These are phyloP conservation scores for Trigoniulus corallinus DNA, from an alignment of 1,140 invertebrate genomes.

Conservation along the genomic window DNA sequence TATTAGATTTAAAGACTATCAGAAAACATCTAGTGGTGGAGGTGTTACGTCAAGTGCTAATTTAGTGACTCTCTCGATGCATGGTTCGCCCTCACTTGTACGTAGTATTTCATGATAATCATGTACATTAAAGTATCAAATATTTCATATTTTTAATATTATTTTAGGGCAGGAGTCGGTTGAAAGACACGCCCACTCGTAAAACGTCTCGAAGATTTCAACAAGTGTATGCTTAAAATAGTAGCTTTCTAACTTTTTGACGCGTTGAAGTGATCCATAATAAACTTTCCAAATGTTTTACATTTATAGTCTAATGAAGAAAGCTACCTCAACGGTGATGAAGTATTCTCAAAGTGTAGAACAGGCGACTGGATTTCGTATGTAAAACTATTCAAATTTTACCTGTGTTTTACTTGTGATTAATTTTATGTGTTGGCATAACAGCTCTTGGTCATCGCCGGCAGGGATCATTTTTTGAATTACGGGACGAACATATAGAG, in stretches of 20 bases:
- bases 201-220: slow-evolving; percentile 39
- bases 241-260: neutral
- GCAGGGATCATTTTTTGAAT: slow-evolving; percentile 5
- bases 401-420: neutral
- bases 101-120: neutral
- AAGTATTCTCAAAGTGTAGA: slow-evolving; percentile 65
- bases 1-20: slow-evolving; percentile 49
- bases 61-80: too few species aligned
- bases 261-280: neutral
- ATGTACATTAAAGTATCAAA: too few species aligned
- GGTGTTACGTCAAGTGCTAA: slow-evolving; percentile 15
- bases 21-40: slow-evolving; percentile 35
- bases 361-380: slow-evolving; percentile 45
- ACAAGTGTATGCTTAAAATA: slow-evolving; percentile 33
- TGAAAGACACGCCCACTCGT: slow-evolving; percentile 33
- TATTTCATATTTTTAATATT: too few species aligned
- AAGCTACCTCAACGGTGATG: slow-evolving; percentile 68
- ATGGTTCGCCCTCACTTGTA: slow-evolving; percentile 16
- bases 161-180: slow-evolving; percentile 19
- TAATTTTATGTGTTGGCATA: neutral
- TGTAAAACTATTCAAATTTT: slow-evolving; percentile 15
- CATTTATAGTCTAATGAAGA: slow-evolving; percentile 50
- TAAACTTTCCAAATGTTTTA: slow-evolving; percentile 11
- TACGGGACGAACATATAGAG: slow-evolving; percentile 6
- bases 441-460: neutral